These are phyloP conservation scores for Pangasianodon hypophthalmus DNA, from an alignment of 2,113 vertebrate genomes.

Conservation along the genomic window DNA sequence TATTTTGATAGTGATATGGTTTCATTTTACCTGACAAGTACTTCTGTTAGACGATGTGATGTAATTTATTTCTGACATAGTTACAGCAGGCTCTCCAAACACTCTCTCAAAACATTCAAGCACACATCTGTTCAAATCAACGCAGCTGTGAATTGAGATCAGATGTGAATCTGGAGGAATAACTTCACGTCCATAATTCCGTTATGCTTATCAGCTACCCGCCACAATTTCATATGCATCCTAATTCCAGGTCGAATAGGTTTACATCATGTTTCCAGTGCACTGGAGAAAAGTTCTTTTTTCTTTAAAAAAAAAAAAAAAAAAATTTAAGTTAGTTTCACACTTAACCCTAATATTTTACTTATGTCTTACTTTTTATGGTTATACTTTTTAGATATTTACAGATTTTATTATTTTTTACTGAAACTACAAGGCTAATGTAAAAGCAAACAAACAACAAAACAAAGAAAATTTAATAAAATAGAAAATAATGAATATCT, in stretches of 20 bases:
- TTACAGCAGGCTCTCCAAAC: background rate
- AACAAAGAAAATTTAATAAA: background rate
- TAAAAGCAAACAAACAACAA: background rate
- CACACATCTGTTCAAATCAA: background rate
- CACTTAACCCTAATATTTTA: background rate
- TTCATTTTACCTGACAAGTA: background rate
- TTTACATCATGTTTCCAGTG: background rate
- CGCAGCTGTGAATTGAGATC: background rate
- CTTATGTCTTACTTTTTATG: background rate
- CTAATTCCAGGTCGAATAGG: background rate
- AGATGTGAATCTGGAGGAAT: background rate
- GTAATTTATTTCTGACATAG: background rate
- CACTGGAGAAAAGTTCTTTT: conserved; percentile 15
- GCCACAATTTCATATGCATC: background rate
- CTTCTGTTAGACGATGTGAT: conserved; percentile 8
- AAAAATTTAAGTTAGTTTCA: background rate
- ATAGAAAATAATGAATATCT: background rate
- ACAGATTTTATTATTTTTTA: background rate
- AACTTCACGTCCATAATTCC: background rate
- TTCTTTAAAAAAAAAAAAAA: background rate
- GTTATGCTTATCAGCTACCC: background rate
- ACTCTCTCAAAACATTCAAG: background rate
- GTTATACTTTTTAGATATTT: background rate
- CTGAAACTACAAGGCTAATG: no score
- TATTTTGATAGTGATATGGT: background rate